Conservation (phyloP, 53 echinoderm and acorn worm genomes). For the Luidia sarsii region DNA sequence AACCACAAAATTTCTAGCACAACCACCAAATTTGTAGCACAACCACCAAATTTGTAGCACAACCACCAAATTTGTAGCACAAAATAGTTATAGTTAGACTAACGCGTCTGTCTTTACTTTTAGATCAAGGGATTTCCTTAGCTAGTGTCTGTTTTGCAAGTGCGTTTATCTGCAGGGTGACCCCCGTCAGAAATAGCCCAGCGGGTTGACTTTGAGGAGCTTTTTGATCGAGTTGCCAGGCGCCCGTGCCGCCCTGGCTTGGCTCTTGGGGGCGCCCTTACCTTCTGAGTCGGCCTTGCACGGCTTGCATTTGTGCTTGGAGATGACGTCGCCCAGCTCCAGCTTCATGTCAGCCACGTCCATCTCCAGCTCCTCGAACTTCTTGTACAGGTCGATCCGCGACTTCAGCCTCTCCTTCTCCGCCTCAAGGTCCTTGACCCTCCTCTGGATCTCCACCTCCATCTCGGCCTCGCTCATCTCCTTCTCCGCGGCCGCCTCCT, state of each 20-base stretch:
- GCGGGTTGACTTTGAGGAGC: slow-evolving; percentile 17
- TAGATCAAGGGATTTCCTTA: too few relatives aligned
- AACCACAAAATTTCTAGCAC: too few relatives aligned
- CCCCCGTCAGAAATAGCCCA: slow-evolving; percentile 14
- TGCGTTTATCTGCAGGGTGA: neutral
- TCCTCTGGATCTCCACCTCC: slow-evolving; percentile 67
- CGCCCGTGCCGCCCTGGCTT: neutral
- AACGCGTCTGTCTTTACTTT: too few relatives aligned
- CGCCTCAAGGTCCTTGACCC: slow-evolving; percentile 58
- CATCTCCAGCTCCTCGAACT: slow-evolving; percentile 45
- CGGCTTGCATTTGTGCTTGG: slow-evolving; percentile 25
- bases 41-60: too few relatives aligned
- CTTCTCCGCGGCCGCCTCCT: slow-evolving; percentile 58
- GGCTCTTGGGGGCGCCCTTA: slow-evolving; percentile 11
- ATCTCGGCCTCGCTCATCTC: slow-evolving; percentile 65
- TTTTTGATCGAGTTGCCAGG: neutral
- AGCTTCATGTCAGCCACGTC: slow-evolving; percentile 61
- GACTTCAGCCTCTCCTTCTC: slow-evolving; percentile 49
- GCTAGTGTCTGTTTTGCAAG: too few relatives aligned
- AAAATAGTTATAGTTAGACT: too few relatives aligned
- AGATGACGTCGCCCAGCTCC: slow-evolving; percentile 29
- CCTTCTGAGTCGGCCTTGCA: slow-evolving; percentile 43
- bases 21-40: too few relatives aligned
- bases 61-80: too few relatives aligned
- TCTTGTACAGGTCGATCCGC: slow-evolving; percentile 59